phyloP scores from a whole-genome alignment of 1,140 invertebrate species.

The Magallana ariakensis region DNA sequence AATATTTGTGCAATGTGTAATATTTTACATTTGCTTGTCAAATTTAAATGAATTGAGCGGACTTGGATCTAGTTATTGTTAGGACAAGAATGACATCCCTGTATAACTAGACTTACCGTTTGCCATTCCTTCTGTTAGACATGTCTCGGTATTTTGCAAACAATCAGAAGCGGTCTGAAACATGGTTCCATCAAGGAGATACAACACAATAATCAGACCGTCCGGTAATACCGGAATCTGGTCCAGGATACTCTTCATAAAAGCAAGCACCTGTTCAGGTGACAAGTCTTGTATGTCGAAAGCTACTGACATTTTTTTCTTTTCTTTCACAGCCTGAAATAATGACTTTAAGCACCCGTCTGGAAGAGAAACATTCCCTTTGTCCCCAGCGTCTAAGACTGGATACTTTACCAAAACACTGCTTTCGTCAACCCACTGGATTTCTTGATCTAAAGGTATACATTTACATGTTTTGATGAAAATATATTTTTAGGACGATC shows the following conservation, averaged over 20 bases:
- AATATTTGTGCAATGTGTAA: too few relatives aligned
- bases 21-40: too few relatives aligned
- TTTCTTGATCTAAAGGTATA: background rate
- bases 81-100: background rate
- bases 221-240: background rate
- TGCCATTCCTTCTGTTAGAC: background rate
- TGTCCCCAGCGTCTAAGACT: background rate
- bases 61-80: background rate
- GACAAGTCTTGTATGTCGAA: background rate
- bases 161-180: background rate
- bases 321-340: background rate
- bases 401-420: background rate
- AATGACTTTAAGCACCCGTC: background rate
- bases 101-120: background rate
- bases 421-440: background rate
- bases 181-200: background rate
- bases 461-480: background rate
- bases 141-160: background rate
- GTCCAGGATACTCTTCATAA: background rate
- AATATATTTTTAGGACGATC: too few relatives aligned
- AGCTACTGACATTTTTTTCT: background rate
- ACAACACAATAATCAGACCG: background rate
- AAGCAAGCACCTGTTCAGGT: background rate
- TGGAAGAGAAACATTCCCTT: background rate
- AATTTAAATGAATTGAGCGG: background rate